Evolutionary conservation across 2,797 vertebrate genomes (phyloP), one percentile per base, ranked within the genome.

Genomic region (Rhinophrynus dorsalis): DNA sequence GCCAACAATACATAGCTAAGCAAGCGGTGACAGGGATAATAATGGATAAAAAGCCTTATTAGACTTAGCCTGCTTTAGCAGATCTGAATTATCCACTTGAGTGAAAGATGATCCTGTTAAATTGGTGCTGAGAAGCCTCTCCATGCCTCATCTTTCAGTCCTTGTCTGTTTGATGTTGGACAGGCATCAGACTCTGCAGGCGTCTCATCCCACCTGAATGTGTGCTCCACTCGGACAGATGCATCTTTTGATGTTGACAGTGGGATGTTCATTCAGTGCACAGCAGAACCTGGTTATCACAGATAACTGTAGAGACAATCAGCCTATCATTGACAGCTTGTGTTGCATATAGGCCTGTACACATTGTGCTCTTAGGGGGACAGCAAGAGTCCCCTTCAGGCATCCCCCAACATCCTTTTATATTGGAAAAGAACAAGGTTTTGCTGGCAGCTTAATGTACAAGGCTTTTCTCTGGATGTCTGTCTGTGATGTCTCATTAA

Each of bases 21-120:
- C 61, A 73, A 73, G 54, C 62, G 35, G 62, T 66, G 69, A 66
- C 69, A 73, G 69, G 69, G 54, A 73, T 66, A 65, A 73, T 66
- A 73, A 73, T 72, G 69, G 62, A 66, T 73, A 66, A 65, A 73
- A 73, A 73, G 61, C 47, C 61, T 73, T 73, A 73, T 73, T 73
- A 72, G 69, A 65, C 69, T 73, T 60, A 63, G 58, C 50, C 68
- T 62, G 59, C 68, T 71, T 71, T 71, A 59, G 69, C 61, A 66
- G 69, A 65, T 58, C 55, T 66, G 69, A 73, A 73, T 73, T 73
- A 65, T 73, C 69, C 69, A 65, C 69, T 72, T 64, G 62, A 73
- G 69, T 73, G 69, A 73, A 73, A 73, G 69, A 73, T 73, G 62
- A 73, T 73, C 69, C 69, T 73, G 69, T 73, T 73, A 73, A 73